A percentile compares a stretch with the other conserved stretches of the same genome.
These are phyloP conservation scores for Oeneis ivallda DNA, from an alignment of 2,888 invertebrate genomes.

Conservation along the genomic window DNA sequence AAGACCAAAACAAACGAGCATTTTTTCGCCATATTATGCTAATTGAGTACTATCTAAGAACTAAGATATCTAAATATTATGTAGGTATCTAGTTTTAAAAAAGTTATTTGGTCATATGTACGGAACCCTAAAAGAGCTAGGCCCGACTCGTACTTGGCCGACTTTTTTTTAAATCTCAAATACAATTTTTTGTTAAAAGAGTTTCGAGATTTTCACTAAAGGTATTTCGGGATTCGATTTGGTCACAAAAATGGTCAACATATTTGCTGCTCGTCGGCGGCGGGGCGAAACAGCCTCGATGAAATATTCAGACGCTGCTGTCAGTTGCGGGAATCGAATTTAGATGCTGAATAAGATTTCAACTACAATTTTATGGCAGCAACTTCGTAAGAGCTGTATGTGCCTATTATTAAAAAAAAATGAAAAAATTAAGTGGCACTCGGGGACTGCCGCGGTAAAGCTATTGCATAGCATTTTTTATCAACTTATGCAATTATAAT, in stretches of 20 bases:
- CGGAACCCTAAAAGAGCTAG: not conserved
- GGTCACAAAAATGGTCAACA: slow-evolving; percentile 49
- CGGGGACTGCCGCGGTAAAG: too few relatives aligned
- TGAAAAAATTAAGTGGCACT: too few relatives aligned
- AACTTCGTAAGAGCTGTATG: not conserved
- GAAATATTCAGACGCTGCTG: slow-evolving; percentile 60
- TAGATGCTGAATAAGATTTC: slow-evolving; percentile 26
- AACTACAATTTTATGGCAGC: slow-evolving; percentile 21
- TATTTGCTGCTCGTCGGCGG: slow-evolving; percentile 47
- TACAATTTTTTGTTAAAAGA: not conserved
- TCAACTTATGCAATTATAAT: too few relatives aligned
- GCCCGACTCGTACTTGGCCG: too few relatives aligned
- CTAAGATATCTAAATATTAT: too few relatives aligned
- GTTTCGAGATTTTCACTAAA: slow-evolving; percentile 18
- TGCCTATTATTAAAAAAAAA: too few relatives aligned
- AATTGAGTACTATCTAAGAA: too few relatives aligned
- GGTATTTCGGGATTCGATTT: slow-evolving; percentile 28
- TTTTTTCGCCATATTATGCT: too few relatives aligned
- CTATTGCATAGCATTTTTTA: too few relatives aligned
- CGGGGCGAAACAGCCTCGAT: slow-evolving; percentile 49
- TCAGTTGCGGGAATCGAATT: slow-evolving; percentile 54
- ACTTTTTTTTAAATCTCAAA: not conserved
- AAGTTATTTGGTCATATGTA: too few relatives aligned
- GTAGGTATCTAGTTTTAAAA: too few relatives aligned
- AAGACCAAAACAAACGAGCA: too few relatives aligned